Percentiles rank a stretch among this genome's conserved stretches.
These are phyloP conservation scores for Ailuropoda melanoleuca DNA, from an alignment of 2,113 vertebrate genomes.

Conservation along the genomic window DNA sequence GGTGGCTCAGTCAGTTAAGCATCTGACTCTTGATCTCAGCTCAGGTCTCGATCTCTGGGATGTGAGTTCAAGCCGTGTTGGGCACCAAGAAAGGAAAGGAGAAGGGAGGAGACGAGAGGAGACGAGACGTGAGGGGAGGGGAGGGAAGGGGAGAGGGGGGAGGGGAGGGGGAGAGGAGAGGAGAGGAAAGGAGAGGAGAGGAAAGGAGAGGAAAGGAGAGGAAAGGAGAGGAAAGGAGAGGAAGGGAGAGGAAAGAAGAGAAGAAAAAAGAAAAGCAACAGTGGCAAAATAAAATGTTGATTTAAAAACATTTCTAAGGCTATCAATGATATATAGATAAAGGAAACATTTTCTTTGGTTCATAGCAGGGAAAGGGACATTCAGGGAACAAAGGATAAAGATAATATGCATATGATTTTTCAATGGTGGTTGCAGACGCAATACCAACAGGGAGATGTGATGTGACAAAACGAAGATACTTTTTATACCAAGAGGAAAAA, in stretches of 20 bases:
- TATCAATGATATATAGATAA: neutral
- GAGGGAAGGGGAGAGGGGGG: no score
- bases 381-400: neutral
- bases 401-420: neutral
- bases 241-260: no score
- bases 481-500: neutral
- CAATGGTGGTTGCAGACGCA: neutral
- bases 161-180: no score
- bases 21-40: neutral
- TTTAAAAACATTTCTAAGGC: neutral
- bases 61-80: no score
- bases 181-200: no score
- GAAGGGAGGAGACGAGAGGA: no score
- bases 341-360: neutral
- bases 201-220: no score
- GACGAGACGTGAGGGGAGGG: no score
- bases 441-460: neutral
- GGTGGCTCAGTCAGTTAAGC: neutral
- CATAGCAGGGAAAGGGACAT: neutral
- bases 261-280: neutral
- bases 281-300: neutral
- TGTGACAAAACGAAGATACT: neutral
- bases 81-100: no score
- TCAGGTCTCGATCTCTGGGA: neutral
- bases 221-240: no score